Percentiles rank a stretch among this genome's conserved stretches.
Conservation (phyloP, 2,113 vertebrate genomes). For the Panthera tigris region DNA sequence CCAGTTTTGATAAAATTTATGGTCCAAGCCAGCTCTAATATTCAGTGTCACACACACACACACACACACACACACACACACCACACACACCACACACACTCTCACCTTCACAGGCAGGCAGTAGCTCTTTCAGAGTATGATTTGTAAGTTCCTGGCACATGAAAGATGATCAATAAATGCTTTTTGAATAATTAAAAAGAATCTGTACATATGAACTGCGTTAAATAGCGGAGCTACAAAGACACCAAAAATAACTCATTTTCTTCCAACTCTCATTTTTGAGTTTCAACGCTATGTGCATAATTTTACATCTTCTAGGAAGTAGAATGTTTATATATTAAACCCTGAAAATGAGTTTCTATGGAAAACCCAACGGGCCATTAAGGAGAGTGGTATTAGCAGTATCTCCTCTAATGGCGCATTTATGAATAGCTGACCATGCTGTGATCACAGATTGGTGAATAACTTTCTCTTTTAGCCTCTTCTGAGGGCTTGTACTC, state of each 20-base stretch:
- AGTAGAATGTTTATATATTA: constrained; percentile 41
- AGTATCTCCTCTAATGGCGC: background rate
- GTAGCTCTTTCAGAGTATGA: background rate
- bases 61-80: background rate
- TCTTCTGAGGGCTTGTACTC: background rate
- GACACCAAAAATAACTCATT: background rate
- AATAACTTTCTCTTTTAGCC: background rate
- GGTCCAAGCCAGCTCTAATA: background rate
- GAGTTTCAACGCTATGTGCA: background rate
- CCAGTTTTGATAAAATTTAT: background rate
- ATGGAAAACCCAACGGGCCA: constrained; percentile 59
- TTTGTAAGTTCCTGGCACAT: background rate
- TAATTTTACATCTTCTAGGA: constrained; percentile 30
- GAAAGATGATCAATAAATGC: background rate
- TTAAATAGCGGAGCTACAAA: background rate
- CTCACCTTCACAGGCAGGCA: background rate
- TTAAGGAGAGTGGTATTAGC: constrained; percentile 22
- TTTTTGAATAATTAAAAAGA: constrained; percentile 37
- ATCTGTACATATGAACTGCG: background rate
- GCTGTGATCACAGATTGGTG: constrained; percentile 60
- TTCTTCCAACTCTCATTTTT: constrained; percentile 7
- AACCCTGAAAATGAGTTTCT: constrained; percentile 61
- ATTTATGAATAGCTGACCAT: constrained; percentile 13
- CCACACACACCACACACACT: background rate
- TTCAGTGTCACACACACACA: background rate